Conservation (phyloP, 35 echinoderm and acorn worm genomes). For the Anneissia japonica region DNA sequence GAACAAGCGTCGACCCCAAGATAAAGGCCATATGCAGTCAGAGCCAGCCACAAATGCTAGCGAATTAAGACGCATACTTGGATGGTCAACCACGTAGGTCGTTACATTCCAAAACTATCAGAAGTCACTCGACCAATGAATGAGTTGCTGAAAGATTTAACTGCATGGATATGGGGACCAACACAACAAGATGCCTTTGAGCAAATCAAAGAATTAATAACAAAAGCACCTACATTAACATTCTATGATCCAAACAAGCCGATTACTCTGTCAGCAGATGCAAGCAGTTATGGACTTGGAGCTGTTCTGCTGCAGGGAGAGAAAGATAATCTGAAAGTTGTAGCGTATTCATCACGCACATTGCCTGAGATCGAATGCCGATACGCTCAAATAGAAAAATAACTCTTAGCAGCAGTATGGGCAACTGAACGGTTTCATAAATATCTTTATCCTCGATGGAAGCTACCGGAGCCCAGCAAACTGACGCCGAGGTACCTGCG, state of each 20-base stretch:
- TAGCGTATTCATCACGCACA: constrained; percentile 7
- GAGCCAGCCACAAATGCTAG: constrained; percentile 1
- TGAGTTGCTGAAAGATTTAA: too few species aligned
- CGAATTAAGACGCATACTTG: not conserved
- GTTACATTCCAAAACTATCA: not conserved
- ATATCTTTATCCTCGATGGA: too few species aligned
- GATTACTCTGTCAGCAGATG: constrained; percentile 23
- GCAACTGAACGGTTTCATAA: constrained; percentile 46
- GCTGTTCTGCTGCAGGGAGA: constrained; percentile 25
- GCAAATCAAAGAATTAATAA: constrained; percentile 5
- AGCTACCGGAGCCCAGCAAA: too few species aligned
- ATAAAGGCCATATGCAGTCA: constrained; percentile 1
- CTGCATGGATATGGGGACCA: not conserved
- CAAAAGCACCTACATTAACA: constrained; percentile 1
- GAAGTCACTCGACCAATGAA: not conserved
- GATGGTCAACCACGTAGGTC: not conserved
- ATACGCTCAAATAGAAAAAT: constrained; percentile 48
- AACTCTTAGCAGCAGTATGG: constrained; percentile 31
- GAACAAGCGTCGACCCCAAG: constrained; percentile 26
- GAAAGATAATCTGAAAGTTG: not conserved
- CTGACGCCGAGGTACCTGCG: too few species aligned
- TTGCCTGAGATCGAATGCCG: constrained; percentile 18
- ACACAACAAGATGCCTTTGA: not conserved
- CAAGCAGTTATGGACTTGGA: constrained; percentile 6
- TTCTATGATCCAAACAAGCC: constrained; percentile 25